Evolutionary conservation across 2,888 invertebrate genomes (phyloP), one percentile per base, ranked within the genome.

Genomic region (Aleiodes alternator): DNA sequence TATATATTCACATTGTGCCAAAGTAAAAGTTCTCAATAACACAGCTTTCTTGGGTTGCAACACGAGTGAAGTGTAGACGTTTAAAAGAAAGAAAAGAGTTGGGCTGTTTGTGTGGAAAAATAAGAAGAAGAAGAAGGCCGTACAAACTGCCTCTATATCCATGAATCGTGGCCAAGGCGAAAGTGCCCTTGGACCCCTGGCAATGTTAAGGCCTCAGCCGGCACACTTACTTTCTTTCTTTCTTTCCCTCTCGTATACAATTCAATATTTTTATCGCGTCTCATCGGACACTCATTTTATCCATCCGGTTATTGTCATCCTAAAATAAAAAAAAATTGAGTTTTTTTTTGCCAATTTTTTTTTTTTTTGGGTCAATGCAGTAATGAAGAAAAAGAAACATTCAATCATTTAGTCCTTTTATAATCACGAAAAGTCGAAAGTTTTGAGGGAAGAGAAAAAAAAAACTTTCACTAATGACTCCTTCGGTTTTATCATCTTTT

Each of bases 391-490:
- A n/a, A n/a, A 11, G 14, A 12, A 51, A 11, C 8, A 14, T 12
- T n/a, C 4, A 51, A 55, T 55, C 5, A 55, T 16, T 55, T n/a
- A 16, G 7, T 55, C 14, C 14, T 55, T n/a, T 55, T 55, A 55
- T 55, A 16, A 55, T 55, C 55, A 55, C 11, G 14, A 55, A 16
- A 29, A 57, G 57, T 57, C 31, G 57, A 68, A 68, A 68, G 68
- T 68, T 23, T 31, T 7, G 50, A 50, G 31, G 9, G 50, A 14
- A 9, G 31, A 50, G 14, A 23, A 48, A 64, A 16, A 43, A 64
- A 68, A 68, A 68, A 75, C 75, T 75, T 75, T 75, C 75, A 75
- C 75, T 75, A 72, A 75, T 75, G 75, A 75, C 75, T 68, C 57
- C 50, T 72, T 51, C 34, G 68, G 23, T 16, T 66, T n/a, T 66